Conservation (phyloP, 1,140 invertebrate species). For the Eupeodes corollae region DNA sequence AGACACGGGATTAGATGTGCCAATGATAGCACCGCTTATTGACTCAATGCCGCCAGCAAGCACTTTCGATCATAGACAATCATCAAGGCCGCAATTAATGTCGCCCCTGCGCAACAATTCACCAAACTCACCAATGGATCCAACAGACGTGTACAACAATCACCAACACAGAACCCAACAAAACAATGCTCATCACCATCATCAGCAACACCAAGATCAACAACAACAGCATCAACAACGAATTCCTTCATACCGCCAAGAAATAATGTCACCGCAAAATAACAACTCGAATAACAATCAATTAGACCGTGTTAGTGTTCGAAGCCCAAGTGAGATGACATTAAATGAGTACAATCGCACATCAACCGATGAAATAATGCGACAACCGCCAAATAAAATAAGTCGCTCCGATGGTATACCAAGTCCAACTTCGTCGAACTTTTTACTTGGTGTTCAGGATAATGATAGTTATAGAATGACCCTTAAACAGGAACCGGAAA, state of each 20-base stretch:
- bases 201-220: slow-evolving; percentile 11
- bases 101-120: slow-evolving; percentile 22
- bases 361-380: slow-evolving; percentile 25
- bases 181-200: slow-evolving; percentile 5
- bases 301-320: slow-evolving; percentile 12
- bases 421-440: slow-evolving; percentile 1
- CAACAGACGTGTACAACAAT: slow-evolving; percentile 12
- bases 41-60: not conserved
- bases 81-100: slow-evolving; percentile 27
- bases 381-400: slow-evolving; percentile 26
- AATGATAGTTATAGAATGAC: slow-evolving; percentile 30
- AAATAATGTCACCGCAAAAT: slow-evolving; percentile 1
- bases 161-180: slow-evolving; percentile 4
- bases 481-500: slow-evolving; percentile 35
- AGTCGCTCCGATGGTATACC: slow-evolving; percentile 19
- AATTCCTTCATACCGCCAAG: slow-evolving; percentile 19
- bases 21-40: slow-evolving; percentile 8
- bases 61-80: slow-evolving; percentile 16
- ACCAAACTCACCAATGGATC: slow-evolving; percentile 18
- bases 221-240: slow-evolving; percentile 8
- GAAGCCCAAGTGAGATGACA: slow-evolving; percentile 32
- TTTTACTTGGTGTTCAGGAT: not conserved
- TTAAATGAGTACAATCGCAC: slow-evolving; percentile 33
- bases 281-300: slow-evolving; percentile 7
- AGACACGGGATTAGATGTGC: slow-evolving; percentile 4